Evolutionary conservation across 2,113 vertebrate species (phyloP).

Genomic region (Calcarius ornatus): DNA sequence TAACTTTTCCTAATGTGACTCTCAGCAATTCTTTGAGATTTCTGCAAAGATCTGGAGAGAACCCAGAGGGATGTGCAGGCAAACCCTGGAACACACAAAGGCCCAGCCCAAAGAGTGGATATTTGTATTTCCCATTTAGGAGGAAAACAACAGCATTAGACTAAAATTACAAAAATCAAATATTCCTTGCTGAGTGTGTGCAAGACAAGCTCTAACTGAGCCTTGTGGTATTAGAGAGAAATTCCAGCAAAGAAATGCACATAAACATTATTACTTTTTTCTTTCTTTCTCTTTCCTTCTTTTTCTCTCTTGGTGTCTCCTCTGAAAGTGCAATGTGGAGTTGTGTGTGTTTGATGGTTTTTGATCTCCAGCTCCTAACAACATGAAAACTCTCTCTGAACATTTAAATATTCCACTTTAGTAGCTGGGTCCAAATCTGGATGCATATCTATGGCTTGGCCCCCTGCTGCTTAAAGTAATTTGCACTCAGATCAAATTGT

Average conservation of each 20-base stretch:
- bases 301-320: background rate
- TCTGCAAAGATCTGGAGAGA: background rate
- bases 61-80: background rate
- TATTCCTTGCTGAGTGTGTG: background rate
- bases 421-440: background rate
- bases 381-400: background rate
- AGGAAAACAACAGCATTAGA: background rate
- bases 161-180: background rate
- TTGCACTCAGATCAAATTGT: slow-evolving; percentile 35
- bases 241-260: background rate
- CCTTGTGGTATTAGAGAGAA: background rate
- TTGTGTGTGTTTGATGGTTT: background rate
- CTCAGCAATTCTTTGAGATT: background rate
- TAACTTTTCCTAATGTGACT: background rate
- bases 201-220: background rate
- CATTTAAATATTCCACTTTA: background rate
- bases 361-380: background rate
- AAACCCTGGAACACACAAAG: background rate
- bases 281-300: background rate
- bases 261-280: background rate
- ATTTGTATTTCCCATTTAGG: background rate
- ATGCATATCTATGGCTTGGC: background rate
- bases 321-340: background rate
- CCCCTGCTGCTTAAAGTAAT: slow-evolving; percentile 8
- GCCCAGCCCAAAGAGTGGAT: background rate